Evolutionary conservation across 2,797 vertebrate genomes (phyloP), one percentile per base, ranked within the genome.

Genomic region (Pseudocheirus occidentalis): DNA sequence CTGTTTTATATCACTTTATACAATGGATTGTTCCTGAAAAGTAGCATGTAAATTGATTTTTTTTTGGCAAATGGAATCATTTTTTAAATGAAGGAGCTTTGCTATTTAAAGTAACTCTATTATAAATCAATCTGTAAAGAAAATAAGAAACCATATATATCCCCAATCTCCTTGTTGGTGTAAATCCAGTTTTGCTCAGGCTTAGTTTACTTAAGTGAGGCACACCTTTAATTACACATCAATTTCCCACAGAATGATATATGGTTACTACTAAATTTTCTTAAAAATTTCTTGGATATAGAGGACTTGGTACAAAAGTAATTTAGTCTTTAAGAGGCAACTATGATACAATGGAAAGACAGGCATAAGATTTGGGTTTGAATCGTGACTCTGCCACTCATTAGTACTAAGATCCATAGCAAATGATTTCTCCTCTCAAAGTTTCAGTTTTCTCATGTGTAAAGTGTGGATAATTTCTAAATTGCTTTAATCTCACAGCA

Each of bases 1-100:
- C 66, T 54, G 14, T 58, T 90, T 54, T 34, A 87, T 50, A 58
- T 92, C 24, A 55, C 53, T 73, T 92, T 59, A 12, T 87, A 50
- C 40, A 87, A 87, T 87, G 73, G 73, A 87, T 50, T 87, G 4
- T 93, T 55, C 18, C 56, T 93, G 56, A 96, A 92, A 93, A 56
- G 24, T 92, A 40, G 58, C 90, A 50, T 18, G 3, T 40, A 93
- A 93, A 55, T 31, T 87, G 40, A 87, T 87, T 81, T 81, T 87
- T 73, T 40, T 81, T 92, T 90, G 57, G 92, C 13, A 90, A 31
- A 24, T 87, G 50, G 31, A 91, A 91, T n/a, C 59, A 91, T 92
- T 3, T 40, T 90, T 90, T 59, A 55, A 93, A 55, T 52, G 27
- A 34, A 89, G 58, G 12, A 90, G 31, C 31, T 27, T 55, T 93